Base-by-base conservation (phyloP, 2,113 vertebrate genomes). In the Agelaius phoeniceus region DNA sequence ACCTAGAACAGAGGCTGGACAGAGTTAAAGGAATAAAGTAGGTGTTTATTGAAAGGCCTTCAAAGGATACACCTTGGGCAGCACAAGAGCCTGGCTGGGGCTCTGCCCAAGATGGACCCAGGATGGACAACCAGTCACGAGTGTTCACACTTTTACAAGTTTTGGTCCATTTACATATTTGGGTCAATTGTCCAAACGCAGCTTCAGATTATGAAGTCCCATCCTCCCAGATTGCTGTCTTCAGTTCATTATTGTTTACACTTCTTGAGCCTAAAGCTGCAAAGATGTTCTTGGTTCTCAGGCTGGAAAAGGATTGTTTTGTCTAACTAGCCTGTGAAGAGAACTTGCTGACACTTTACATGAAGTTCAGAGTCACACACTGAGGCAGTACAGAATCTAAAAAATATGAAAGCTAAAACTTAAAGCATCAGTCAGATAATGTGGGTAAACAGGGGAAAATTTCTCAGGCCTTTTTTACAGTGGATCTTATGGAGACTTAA, bases 31-130 rank as follows among this genome's bases (percentile, higher is more conserved):
- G 24, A 61, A 27, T 37, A 37, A 37, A 27, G 11, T 61, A 37
- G 24, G 7, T 9, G 17, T 27, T 61, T 37, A 27, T 61, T 61
- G 8, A 61, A 61, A 61, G 35, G 24, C 35, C 35, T 61, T 61
- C 58, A 37, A 27, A 37, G 16, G 58, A 27, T 8, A 18, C 58
- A 27, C 35, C 35, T 27, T 37, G 58, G 58, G 58, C 24, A 37
- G 35, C 11, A 18, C 35, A 37, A 27, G 24, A 61, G 24, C 35
- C 35, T 0, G 1, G 16, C 24, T 1, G 5, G 15, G n/a, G n/a
- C n/a, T 26, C 23, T 59, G 16, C 16, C 58, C 58, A 26, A 17
- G 14, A 23, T 58, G 22, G 33, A 23, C 33, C 6, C 21, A 23
- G 9, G 21, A n/a, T 22, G 55, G 14, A 58, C 0, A 3, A 11